Base-by-base conservation (phyloP, 2,888 invertebrate species). In the Cataglyphis livida region DNA sequence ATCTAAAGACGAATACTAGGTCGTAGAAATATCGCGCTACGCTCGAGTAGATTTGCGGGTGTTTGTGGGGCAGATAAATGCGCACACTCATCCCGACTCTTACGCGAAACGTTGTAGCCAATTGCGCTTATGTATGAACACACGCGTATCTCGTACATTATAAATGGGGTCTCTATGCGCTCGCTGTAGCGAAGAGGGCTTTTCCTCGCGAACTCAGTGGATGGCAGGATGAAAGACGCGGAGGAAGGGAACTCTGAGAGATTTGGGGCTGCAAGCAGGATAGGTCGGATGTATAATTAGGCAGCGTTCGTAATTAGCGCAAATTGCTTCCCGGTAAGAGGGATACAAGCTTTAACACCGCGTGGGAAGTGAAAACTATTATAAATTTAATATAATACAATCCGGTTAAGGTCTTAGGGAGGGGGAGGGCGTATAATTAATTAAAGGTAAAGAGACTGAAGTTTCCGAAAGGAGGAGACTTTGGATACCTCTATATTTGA, bases 301-400 rank as follows among this genome's bases (percentile, higher is more conserved):
- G 92, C 92, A 88, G 91, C 90, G 91, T 90, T 93, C 90, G 93
- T 93, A 94, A 94, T 94, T 93, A 94, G 93, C 93, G 93, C 92
- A 93, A 94, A 94, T 93, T 94, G 93, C 93, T 93, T 94, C 92
- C 92, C 91, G 86, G 90, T 88, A 90, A 88, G 88, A 90, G 86
- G 88, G 82, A 84, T 81, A 81, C 87, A 88, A 90, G 86, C 88
- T 88, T 90, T 84, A 88, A 88, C 82, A 82, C 88, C 88, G 84
- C 61, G 82, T 83, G 84, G 84, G 81, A 84, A 90, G 90, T 85
- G 90, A 90, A 89, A 90, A 89, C 87, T 90, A 90, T 90, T 89
- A 90, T 89, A 90, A 89, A 89, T 89, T 88, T 88, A 88, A 88
- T 88, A 88, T 88, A 88, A 89, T 79, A 86, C 90, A 89, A 88